Evolutionary conservation across 2,888 invertebrate species (phyloP).

Genomic region (Leucophenga maculata): DNA sequence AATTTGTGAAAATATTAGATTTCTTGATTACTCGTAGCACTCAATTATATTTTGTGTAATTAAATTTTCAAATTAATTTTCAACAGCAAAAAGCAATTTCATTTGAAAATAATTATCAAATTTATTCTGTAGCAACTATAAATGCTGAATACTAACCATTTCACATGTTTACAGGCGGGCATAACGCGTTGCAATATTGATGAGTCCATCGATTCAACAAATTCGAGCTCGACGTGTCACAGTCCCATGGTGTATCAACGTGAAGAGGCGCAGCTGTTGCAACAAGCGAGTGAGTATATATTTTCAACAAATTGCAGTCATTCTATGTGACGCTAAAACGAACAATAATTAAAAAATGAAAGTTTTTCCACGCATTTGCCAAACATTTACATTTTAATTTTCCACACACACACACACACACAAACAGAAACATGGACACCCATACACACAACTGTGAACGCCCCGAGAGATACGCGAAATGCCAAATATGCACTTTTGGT

Average conservation of each 20-base stretch:
- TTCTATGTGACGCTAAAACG: constrained; percentile 15
- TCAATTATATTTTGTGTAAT: no score
- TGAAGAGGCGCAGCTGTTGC: constrained; percentile 70
- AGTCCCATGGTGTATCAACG: constrained; percentile 71
- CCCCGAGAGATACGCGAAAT: no score
- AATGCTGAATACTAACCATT: constrained; percentile 12
- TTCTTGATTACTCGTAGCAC: no score
- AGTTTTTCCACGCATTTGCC: constrained; percentile 31
- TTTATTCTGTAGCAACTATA: not conserved
- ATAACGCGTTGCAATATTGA: constrained; percentile 72
- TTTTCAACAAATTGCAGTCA: no score
- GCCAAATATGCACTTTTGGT: not conserved
- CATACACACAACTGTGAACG: no score
- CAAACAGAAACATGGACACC: no score
- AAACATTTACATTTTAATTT: not conserved
- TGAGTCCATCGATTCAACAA: constrained; percentile 71
- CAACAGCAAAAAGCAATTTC: no score
- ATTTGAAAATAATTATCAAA: no score
- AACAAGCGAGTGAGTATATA: constrained; percentile 53
- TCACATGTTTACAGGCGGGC: constrained; percentile 65
- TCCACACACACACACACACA: no score
- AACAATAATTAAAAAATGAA: constrained; percentile 50
- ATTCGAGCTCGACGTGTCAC: constrained; percentile 71
- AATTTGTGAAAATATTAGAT: no score
- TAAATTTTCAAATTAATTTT: no score